Percentiles rank a stretch among this genome's conserved stretches.
Evolutionary conservation across 2,888 invertebrate species (phyloP).

Genomic region (Steinernema carpocapsae): DNA sequence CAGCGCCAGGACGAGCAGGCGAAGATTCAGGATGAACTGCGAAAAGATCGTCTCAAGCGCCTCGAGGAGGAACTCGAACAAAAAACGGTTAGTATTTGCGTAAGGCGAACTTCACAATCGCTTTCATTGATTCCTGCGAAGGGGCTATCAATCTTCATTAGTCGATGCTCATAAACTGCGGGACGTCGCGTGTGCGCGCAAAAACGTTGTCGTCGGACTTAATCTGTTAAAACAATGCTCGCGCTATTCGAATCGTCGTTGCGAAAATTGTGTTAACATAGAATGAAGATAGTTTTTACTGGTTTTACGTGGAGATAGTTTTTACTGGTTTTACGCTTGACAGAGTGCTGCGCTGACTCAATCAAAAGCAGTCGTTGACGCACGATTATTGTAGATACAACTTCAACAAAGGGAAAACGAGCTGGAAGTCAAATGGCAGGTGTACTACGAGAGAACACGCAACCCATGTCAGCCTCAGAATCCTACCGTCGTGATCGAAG

Average conservation of each 20-base stretch:
- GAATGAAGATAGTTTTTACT: not conserved
- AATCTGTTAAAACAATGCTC: constrained; percentile 35
- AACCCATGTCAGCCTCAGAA: constrained; percentile 3
- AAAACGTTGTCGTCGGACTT: constrained; percentile 28
- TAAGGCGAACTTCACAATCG: constrained; percentile 26
- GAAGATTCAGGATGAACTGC: constrained; percentile 41
- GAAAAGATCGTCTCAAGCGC: constrained; percentile 39
- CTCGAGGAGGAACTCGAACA: constrained; percentile 41
- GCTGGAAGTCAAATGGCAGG: constrained; percentile 7
- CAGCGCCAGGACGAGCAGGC: constrained; percentile 40
- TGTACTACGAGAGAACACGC: not conserved
- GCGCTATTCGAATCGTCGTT: constrained; percentile 9
- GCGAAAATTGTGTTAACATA: constrained; percentile 34
- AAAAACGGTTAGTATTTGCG: constrained; percentile 45
- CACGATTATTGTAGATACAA: not conserved
- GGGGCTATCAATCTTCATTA: constrained; percentile 30
- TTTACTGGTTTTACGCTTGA: not conserved
- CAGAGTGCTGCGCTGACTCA: not conserved
- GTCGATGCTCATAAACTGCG: constrained; percentile 34
- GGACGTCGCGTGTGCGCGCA: constrained; percentile 27
- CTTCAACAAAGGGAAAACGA: constrained; percentile 14
- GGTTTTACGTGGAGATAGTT: not conserved
- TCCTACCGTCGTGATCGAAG: constrained; percentile 23
- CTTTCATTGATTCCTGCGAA: not conserved
- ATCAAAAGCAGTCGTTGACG: not conserved